Evolutionary conservation across 2,797 vertebrate species (phyloP).

Genomic region (Pseudomugil gertrudae): DNA sequence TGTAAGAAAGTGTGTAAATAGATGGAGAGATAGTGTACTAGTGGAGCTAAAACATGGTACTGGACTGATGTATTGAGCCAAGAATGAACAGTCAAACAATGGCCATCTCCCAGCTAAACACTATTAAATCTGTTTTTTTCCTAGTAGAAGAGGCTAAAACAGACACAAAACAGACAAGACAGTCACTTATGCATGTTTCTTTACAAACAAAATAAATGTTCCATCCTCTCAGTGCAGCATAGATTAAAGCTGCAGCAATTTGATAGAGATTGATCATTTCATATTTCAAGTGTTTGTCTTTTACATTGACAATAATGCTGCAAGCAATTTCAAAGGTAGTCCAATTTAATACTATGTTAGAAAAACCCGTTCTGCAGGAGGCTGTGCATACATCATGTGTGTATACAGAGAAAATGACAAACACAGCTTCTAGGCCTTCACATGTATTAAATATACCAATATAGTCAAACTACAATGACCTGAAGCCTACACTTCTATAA

Average conservation of each 20-base stretch:
- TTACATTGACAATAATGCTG: neutral
- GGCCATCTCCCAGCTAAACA: conserved; percentile 15
- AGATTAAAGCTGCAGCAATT: neutral
- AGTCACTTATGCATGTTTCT: neutral
- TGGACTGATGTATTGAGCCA: conserved; percentile 24
- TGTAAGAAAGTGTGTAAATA: conserved; percentile 29
- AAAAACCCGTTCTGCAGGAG: neutral
- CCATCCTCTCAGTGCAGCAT: neutral
- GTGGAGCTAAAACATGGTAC: conserved; percentile 26
- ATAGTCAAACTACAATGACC: conserved; percentile 1
- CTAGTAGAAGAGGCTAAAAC: conserved; percentile 4
- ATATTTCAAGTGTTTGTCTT: neutral
- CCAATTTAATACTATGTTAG: neutral
- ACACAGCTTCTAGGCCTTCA: conserved; percentile 10
- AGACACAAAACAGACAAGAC: neutral
- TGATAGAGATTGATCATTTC: conserved; percentile 5
- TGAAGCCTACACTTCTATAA: neutral
- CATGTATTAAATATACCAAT: neutral
- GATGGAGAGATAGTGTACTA: conserved; percentile 37
- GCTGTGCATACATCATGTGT: neutral
- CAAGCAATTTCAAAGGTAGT: neutral
- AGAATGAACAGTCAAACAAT: conserved; percentile 24
- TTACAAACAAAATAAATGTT: neutral
- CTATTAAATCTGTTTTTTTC: neutral
- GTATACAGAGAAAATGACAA: conserved; percentile 32